Base-by-base conservation (phyloP, 2,888 invertebrate species). In the Lepidochitona cinerea region DNA sequence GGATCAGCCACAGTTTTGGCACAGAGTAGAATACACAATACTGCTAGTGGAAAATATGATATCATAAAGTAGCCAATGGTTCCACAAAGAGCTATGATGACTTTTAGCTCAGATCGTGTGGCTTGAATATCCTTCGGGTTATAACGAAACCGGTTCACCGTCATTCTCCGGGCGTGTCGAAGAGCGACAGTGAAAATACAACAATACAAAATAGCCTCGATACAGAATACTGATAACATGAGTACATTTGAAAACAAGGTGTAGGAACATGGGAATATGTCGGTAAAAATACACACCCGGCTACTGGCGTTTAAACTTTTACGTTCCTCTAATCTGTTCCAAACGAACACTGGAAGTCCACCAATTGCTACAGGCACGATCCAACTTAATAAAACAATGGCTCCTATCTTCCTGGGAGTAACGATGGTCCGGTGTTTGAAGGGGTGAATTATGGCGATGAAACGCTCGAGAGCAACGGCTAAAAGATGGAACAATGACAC, bases 31-130 rank as follows among this genome's bases (percentile, higher is more conserved):
- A 66, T 66, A 37, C 66, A 66, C 33, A 66, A 14, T 14, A 66
- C 66, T 9, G 66, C 35, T 23, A 37, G 37, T 4, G 66, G 66
- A 7, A 37, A 66, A 29, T 66, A 66, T 26, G 66, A 66, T 12
- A 66, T n/a, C 66, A 66, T 37, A n/a, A 66, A 66, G 29, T 66
- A 66, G 1, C 66, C 66, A 14, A 66, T 37, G 18, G 66, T 66
- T 26, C 32, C 66, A 5, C 35, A 66, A 18, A 66, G 35, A 35
- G 29, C 66, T 37, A 66, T 37, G n/a, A 66, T 26, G 23, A 66
- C 66, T 66, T 37, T 35, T 18, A 66, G 9, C 26, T 66, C 66
- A 35, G 66, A 35, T 14, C 66, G 35, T 23, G 26, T 37, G 29
- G 23, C 9, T 37, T 37, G 35, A 9, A 37, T 35, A 29, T 66